phyloP scores from a whole-genome alignment of 2,888 invertebrate species.

The Drosophila pseudotalamancana region DNA sequence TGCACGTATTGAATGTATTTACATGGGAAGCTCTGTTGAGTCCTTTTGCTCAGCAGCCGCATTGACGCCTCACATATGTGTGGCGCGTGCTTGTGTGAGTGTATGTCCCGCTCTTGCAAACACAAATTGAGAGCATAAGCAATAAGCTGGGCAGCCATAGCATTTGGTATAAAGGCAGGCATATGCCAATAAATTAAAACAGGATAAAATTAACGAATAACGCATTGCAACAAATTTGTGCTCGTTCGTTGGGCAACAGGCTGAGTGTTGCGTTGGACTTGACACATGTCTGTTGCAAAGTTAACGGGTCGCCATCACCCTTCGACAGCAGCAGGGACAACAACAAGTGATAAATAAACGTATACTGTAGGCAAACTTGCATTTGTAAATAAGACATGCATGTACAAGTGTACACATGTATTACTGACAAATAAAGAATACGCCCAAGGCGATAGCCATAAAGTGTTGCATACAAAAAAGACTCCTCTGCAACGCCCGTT shows the following conservation, averaged over 20 bases:
- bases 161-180: constrained; percentile 13
- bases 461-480: constrained; percentile 39
- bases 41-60: constrained; percentile 46
- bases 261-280: background rate
- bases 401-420: constrained; percentile 3
- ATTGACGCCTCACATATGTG: constrained; percentile 10
- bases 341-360: constrained; percentile 53
- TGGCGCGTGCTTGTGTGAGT: constrained; percentile 1
- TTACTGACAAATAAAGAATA: constrained; percentile 43
- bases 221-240: background rate
- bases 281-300: background rate
- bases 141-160: constrained; percentile 4
- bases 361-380: constrained; percentile 16
- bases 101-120: constrained; percentile 18
- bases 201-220: constrained; percentile 11
- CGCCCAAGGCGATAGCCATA: constrained; percentile 49
- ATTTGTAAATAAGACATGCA: constrained; percentile 30
- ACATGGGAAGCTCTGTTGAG: constrained; percentile 22
- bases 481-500: constrained; percentile 5
- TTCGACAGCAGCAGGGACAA: background rate
- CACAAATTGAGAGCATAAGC: constrained; percentile 25
- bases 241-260: background rate
- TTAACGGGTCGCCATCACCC: background rate
- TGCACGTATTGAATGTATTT: constrained; percentile 11
- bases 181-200: constrained; percentile 14